Evolutionary conservation across 1,140 invertebrate species (phyloP).

Genomic region (Tetramorium alpestre): DNA sequence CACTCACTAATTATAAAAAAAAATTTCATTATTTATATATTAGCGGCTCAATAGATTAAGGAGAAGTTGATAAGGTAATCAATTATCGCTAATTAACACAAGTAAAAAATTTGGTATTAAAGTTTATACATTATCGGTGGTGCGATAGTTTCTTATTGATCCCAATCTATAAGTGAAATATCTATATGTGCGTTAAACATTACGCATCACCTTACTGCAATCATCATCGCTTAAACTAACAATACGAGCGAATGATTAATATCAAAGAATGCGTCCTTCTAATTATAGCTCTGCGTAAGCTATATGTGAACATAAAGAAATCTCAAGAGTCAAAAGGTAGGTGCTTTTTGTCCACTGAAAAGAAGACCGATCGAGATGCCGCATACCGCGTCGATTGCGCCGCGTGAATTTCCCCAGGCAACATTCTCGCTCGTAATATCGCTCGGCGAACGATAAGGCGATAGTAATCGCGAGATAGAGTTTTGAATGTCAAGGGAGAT

Average conservation of each 20-base stretch:
- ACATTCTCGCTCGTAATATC: neutral
- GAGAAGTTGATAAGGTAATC: too few relatives aligned
- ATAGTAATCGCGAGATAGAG: neutral
- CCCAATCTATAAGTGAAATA: neutral
- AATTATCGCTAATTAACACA: neutral
- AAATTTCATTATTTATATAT: neutral
- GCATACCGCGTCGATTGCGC: neutral
- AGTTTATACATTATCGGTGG: neutral
- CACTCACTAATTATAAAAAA: neutral
- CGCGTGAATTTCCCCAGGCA: neutral
- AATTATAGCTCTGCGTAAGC: neutral
- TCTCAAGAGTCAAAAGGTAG: neutral
- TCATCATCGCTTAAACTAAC: neutral
- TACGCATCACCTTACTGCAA: neutral
- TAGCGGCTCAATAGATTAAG: neutral
- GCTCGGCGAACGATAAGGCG: neutral
- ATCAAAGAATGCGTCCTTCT: neutral
- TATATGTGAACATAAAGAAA: neutral
- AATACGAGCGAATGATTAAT: neutral
- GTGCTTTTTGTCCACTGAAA: neutral
- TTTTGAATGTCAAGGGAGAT: slow-evolving; percentile 41
- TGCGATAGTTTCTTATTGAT: neutral
- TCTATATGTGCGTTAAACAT: neutral
- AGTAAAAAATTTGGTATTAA: neutral
- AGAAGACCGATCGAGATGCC: neutral